These are phyloP conservation scores for Orchestes rusci DNA, from an alignment of 2,888 invertebrate genomes.

Conservation along the genomic window DNA sequence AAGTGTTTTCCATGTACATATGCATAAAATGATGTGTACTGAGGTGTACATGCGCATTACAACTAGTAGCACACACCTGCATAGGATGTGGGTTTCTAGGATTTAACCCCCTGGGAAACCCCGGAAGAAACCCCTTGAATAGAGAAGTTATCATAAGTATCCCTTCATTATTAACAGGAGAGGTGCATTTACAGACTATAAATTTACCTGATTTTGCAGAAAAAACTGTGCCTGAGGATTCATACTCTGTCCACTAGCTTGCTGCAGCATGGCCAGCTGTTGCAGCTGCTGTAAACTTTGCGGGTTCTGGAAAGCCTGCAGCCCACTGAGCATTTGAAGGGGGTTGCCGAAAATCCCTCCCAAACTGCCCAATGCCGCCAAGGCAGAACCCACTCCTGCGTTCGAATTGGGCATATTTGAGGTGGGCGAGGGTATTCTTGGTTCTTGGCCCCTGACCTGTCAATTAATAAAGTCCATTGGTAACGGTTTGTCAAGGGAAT, in stretches of 20 bases:
- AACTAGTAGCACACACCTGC: slow-evolving; percentile 42
- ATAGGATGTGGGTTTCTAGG: slow-evolving; percentile 45
- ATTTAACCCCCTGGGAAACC: slow-evolving; percentile 44
- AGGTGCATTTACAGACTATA: too few relatives aligned
- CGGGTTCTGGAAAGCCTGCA: slow-evolving; percentile 55
- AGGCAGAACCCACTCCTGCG: slow-evolving; percentile 39
- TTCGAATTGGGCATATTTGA: slow-evolving; percentile 42
- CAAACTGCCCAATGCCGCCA: slow-evolving; percentile 47
- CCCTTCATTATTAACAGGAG: too few relatives aligned
- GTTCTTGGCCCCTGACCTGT: slow-evolving; percentile 42
- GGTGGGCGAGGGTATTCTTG: slow-evolving; percentile 38
- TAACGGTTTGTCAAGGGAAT: too few relatives aligned
- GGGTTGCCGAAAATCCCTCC: slow-evolving; percentile 42
- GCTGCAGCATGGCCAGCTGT: slow-evolving; percentile 55
- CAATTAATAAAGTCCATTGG: slow-evolving; percentile 1
- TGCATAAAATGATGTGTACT: too few relatives aligned
- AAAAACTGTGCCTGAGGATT: slow-evolving; percentile 63
- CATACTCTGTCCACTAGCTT: slow-evolving; percentile 37
- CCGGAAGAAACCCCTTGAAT: slow-evolving; percentile 47
- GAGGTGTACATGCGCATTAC: not conserved
- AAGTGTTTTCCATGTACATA: too few relatives aligned
- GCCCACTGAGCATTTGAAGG: slow-evolving; percentile 41
- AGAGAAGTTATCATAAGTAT: slow-evolving; percentile 9
- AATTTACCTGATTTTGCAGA: slow-evolving; percentile 66
- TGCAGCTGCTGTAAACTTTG: slow-evolving; percentile 59